Percentiles rank a stretch among this genome's conserved stretches.
Evolutionary conservation across 2,888 invertebrate species (phyloP).

Genomic region (Erpobdella octoculata): DNA sequence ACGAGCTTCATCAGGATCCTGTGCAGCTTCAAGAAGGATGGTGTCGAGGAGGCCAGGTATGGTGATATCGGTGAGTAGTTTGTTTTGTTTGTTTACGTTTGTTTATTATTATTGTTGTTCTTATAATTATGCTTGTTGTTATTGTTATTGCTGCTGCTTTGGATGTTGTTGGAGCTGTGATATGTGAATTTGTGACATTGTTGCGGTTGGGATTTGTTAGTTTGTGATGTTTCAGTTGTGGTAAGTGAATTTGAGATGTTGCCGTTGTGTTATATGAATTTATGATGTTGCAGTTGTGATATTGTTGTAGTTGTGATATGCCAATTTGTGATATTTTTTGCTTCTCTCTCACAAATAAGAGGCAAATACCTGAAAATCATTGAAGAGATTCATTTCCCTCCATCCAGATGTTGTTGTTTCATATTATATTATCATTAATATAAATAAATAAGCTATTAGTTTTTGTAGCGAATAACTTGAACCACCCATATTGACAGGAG

Average conservation of each 20-base stretch:
- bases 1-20: constrained; percentile 31
- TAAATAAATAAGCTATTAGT: not conserved
- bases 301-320: not conserved
- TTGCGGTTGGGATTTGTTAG: not conserved
- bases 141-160: not conserved
- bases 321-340: too few species aligned
- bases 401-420: too few species aligned
- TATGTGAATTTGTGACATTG: too few species aligned
- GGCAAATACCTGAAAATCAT: too few species aligned
- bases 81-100: not conserved
- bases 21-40: constrained; percentile 24
- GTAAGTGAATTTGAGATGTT: not conserved
- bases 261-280: not conserved
- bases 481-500: constrained; percentile 10
- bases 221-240: not conserved
- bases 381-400: too few species aligned
- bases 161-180: not conserved
- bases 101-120: not conserved
- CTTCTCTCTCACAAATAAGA: too few species aligned
- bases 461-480: not conserved
- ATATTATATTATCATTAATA: too few species aligned
- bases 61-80: constrained; percentile 28
- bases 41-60: constrained; percentile 14
- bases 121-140: not conserved
- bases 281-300: not conserved